A percentile compares a stretch with the other conserved stretches of the same genome.
Evolutionary conservation across 2,888 invertebrate genomes (phyloP).

Genomic region (Silvanus unidentatus): DNA sequence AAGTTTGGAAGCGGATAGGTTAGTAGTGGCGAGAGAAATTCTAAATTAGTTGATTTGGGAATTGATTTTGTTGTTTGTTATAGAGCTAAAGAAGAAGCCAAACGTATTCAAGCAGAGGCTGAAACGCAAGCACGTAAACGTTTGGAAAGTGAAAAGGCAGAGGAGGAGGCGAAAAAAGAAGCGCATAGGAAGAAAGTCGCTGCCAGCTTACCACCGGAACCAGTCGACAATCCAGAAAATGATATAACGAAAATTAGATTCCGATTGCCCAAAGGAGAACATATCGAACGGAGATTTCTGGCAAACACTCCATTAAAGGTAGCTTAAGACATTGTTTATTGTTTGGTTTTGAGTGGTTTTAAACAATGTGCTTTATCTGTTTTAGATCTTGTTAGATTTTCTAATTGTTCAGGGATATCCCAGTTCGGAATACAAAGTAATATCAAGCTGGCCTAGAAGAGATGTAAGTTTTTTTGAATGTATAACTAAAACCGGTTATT

Average conservation of each 20-base stretch:
- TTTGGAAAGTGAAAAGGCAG: slow-evolving; percentile 67
- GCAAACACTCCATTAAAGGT: slow-evolving; percentile 55
- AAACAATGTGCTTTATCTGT: too few species aligned
- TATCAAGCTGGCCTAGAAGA: slow-evolving; percentile 90
- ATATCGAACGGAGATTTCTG: slow-evolving; percentile 72
- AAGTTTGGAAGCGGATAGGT: slow-evolving; percentile 81
- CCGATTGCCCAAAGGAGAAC: slow-evolving; percentile 71
- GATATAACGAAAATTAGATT: slow-evolving; percentile 71
- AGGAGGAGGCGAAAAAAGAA: slow-evolving; percentile 70
- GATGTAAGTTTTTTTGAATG: slow-evolving; percentile 66
- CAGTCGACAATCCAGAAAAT: slow-evolving; percentile 52
- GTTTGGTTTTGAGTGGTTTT: slow-evolving; percentile 1
- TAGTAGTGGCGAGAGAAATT: slow-evolving; percentile 17
- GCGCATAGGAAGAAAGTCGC: slow-evolving; percentile 59
- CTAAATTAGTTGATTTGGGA: slow-evolving; percentile 1
- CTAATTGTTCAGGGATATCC: slow-evolving; percentile 85
- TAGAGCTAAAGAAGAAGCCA: slow-evolving; percentile 86
- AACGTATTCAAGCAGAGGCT: slow-evolving; percentile 67
- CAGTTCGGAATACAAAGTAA: slow-evolving; percentile 81
- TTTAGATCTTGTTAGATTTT: slow-evolving; percentile 80
- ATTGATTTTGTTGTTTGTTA: too few species aligned
- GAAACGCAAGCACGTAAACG: slow-evolving; percentile 67
- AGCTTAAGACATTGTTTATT: slow-evolving; percentile 11
- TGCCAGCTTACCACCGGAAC: slow-evolving; percentile 68
- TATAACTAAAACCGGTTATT: neutral